Evolutionary conservation across 1,140 invertebrate genomes (phyloP), one percentile per base, ranked within the genome.

Genomic region (Drosophila nigromelanica): DNA sequence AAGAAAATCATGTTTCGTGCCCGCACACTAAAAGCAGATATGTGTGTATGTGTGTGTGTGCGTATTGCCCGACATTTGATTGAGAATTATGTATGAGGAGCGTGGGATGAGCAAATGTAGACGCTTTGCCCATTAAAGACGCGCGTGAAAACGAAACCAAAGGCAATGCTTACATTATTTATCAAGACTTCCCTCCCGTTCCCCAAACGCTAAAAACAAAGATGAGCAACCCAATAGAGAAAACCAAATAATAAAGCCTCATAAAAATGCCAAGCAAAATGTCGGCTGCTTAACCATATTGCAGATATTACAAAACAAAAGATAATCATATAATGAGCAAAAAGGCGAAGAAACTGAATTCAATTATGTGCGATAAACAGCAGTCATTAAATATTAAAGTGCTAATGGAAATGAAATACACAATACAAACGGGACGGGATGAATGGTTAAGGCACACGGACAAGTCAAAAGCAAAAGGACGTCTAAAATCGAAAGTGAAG

Each of bases 311-410:
- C 78, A 87, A 86, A 64, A 86, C 82, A 87, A 87, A 86, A 86
- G 83, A 86, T 86, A 89, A 86, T 86, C 81, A 79, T 68, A 89
- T 87, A 87, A 86, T 86, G 82, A 86, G 82, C 78, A 70, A 69
- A 70, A 76, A 73, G 82, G 80, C 76, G 33, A 86, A 67, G 74
- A 43, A 73, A 64, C 61, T 67, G 71, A 59, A 87, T 86, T 89
- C 82, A 86, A 86, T 87, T 86, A 86, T 87, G 78, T 78, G 72
- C 82, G 83, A 82, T 86, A 86, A 86, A 87, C 83, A 86, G 83
- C 59, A 78, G 68, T 86, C 83, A 86, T 86, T 86, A 86, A 86
- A 87, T 86, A 86, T 86, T 86, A 78, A 87, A 86, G 78, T 72
- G 68, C 82, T 87, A 86, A 86, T 86, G 82, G 75, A 78, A 78